Conservation (phyloP, 2,888 invertebrate species). For the Drosophila suboccidentalis region DNA sequence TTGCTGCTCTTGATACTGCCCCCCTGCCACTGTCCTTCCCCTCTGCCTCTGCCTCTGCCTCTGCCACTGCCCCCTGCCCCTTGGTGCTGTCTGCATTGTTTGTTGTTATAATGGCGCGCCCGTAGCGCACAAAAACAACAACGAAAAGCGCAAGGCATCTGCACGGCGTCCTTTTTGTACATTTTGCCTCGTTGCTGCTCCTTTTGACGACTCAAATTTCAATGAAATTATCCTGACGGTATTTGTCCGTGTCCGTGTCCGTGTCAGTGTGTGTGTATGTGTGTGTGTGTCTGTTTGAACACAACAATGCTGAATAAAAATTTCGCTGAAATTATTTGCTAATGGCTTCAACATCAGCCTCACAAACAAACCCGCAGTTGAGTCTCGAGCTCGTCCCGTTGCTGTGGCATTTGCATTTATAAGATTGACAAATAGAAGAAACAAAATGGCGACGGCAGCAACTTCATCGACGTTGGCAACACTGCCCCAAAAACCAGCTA, state of each 20-base stretch:
- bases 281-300: constrained; percentile 38
- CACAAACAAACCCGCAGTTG: constrained; percentile 32
- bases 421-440: constrained; percentile 74
- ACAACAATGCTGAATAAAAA: constrained; percentile 72
- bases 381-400: constrained; percentile 26
- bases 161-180: constrained; percentile 69
- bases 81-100: constrained; percentile 69
- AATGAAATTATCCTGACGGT: constrained; percentile 83
- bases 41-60: background rate
- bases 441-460: constrained; percentile 65
- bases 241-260: constrained; percentile 52
- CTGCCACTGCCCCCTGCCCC: constrained; percentile 4
- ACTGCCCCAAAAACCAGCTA: constrained; percentile 23
- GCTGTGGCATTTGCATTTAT: constrained; percentile 73
- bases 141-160: constrained; percentile 79
- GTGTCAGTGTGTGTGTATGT: constrained; percentile 17
- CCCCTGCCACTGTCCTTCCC: background rate
- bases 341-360: constrained; percentile 68
- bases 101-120: constrained; percentile 78
- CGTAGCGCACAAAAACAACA: constrained; percentile 48
- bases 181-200: constrained; percentile 61
- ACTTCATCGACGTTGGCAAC: constrained; percentile 24
- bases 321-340: constrained; percentile 80
- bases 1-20: constrained; percentile 14
- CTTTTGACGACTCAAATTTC: constrained; percentile 82